Conservation (phyloP, 1,140 invertebrate genomes). For the Wasmannia auropunctata region DNA sequence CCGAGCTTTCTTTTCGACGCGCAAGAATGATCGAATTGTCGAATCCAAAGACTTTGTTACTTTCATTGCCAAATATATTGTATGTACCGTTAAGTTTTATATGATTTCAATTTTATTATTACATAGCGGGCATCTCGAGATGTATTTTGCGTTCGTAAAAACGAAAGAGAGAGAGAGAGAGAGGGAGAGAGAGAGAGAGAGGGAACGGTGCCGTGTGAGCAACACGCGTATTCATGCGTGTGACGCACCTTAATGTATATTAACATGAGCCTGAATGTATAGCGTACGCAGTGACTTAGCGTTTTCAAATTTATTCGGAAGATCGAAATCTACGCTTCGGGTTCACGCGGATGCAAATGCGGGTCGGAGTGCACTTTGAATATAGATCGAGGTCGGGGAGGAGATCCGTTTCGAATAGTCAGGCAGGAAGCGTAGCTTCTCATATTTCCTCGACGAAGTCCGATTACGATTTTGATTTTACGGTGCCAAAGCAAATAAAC, state of each 20-base stretch:
- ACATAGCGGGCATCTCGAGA: not conserved
- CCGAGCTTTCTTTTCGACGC: not conserved
- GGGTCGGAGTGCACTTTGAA: slow-evolving; percentile 72
- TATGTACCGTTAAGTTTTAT: slow-evolving; percentile 38
- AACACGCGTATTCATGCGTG: slow-evolving; percentile 24
- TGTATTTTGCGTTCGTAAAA: slow-evolving; percentile 15
- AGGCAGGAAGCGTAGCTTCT: slow-evolving; percentile 37
- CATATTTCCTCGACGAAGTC: slow-evolving; percentile 17
- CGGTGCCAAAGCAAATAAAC: slow-evolving; percentile 70
- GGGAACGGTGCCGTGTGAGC: not conserved
- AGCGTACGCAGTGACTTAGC: slow-evolving; percentile 58
- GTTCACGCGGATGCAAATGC: slow-evolving; percentile 70
- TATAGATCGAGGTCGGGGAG: slow-evolving; percentile 75
- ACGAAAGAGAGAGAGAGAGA: too few species aligned
- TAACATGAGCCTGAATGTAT: slow-evolving; percentile 25
- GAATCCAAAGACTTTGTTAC: slow-evolving; percentile 55
- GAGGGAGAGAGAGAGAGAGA: not conserved
- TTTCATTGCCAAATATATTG: slow-evolving; percentile 54
- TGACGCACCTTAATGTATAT: slow-evolving; percentile 40
- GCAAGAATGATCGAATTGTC: not conserved
- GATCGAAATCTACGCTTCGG: slow-evolving; percentile 75
- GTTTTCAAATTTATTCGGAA: slow-evolving; percentile 78
- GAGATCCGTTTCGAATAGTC: not conserved
- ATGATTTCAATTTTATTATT: slow-evolving; percentile 43
- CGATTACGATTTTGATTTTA: slow-evolving; percentile 65